A percentile compares a stretch with the other conserved stretches of the same genome.
Conservation (phyloP, 1,140 invertebrate genomes). For the Drosophila repletoides region DNA sequence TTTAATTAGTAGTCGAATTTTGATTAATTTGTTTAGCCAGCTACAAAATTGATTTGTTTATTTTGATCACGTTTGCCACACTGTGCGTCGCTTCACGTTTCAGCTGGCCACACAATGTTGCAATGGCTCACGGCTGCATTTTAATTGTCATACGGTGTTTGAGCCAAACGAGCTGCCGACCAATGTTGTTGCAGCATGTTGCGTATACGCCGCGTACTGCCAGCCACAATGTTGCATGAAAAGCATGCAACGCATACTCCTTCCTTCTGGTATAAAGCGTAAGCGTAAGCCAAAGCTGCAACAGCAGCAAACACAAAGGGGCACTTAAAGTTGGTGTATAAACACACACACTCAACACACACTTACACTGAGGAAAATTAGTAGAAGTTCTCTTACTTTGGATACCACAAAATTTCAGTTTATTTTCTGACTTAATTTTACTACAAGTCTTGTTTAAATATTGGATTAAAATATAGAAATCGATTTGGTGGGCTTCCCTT, state of each 20-base stretch:
- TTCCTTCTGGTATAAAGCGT: not conserved
- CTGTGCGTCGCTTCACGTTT: no score
- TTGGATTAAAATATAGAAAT: no score
- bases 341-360: slow-evolving; percentile 22
- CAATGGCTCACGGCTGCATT: slow-evolving; percentile 59
- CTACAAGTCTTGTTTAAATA: no score
- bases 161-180: slow-evolving; percentile 43
- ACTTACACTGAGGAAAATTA: no score
- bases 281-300: not conserved
- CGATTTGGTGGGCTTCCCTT: no score
- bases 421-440: no score
- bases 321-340: slow-evolving; percentile 67
- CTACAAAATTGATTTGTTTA: no score
- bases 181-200: slow-evolving; percentile 20
- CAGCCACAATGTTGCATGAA: slow-evolving; percentile 56
- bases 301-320: slow-evolving; percentile 54
- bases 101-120: slow-evolving; percentile 67
- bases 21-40: no score
- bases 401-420: no score
- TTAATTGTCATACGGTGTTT: slow-evolving; percentile 68
- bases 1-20: no score
- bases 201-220: slow-evolving; percentile 52
- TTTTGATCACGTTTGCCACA: no score
- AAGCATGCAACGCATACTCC: slow-evolving; percentile 31
- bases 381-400: no score